Conservation (phyloP, 2,113 vertebrate genomes). For the Alexandromys fortis region DNA sequence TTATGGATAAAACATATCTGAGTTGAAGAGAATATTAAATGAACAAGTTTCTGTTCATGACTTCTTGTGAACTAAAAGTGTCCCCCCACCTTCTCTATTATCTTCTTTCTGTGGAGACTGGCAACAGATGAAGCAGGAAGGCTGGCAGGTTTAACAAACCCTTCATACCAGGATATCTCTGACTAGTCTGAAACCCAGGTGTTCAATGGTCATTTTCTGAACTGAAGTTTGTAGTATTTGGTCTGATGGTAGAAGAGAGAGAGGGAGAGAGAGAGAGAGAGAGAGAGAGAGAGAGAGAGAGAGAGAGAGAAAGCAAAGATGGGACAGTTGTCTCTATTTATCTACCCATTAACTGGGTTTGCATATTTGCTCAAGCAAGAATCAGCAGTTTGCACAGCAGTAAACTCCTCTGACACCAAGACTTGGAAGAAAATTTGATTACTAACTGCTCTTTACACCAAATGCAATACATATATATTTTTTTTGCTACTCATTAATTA, state of each 20-base stretch:
- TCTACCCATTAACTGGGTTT: neutral
- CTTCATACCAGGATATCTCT: neutral
- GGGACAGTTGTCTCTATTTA: neutral
- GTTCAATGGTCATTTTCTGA: neutral
- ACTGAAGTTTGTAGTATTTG: neutral
- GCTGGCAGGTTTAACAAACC: neutral
- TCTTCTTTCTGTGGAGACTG: neutral
- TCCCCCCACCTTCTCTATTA: neutral
- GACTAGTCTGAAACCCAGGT: neutral
- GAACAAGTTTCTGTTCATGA: neutral
- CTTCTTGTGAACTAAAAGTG: neutral
- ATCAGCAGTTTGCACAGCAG: neutral
- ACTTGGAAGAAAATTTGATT: slow-evolving; percentile 11
- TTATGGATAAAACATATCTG: neutral
- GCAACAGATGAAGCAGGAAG: neutral
- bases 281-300: neutral
- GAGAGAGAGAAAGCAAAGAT: neutral
- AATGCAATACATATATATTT: neutral
- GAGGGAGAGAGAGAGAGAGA: neutral
- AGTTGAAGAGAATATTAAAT: slow-evolving; percentile 41
- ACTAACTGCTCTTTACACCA: neutral
- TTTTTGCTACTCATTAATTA: neutral
- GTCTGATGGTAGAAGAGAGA: neutral
- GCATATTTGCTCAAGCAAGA: neutral
- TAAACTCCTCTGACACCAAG: neutral